A percentile compares a stretch with the other conserved stretches of the same genome.
These are phyloP conservation scores for Kradibia gibbosae DNA, from an alignment of 1,140 invertebrate genomes.

Conservation along the genomic window DNA sequence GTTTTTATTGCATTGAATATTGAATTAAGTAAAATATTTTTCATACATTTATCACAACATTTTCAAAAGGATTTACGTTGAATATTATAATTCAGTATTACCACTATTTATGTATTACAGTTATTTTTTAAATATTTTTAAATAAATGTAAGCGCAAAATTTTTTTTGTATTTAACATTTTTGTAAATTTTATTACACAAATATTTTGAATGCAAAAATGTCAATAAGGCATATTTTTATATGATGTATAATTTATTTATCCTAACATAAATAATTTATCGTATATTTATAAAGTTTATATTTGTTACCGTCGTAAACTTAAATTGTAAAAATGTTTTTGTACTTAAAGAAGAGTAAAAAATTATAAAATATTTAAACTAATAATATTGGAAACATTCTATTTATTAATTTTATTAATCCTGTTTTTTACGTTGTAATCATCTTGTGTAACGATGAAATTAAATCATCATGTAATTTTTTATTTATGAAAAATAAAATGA, in stretches of 20 bases:
- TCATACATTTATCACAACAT: background rate
- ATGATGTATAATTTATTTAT: background rate
- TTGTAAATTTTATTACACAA: background rate
- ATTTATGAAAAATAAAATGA: too few species aligned
- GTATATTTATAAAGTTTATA: background rate
- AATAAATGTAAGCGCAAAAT: background rate
- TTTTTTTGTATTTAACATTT: conserved; percentile 4
- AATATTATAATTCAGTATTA: background rate
- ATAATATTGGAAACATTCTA: background rate
- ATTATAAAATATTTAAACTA: background rate
- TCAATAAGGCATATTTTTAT: background rate
- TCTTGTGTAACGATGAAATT: background rate
- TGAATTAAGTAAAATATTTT: background rate
- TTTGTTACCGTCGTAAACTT: background rate
- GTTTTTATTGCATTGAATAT: background rate
- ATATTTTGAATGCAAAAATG: background rate
- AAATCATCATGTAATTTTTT: too few species aligned
- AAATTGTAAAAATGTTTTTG: background rate
- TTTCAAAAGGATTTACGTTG: background rate
- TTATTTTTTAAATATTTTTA: background rate
- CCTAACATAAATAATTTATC: background rate
- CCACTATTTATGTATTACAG: background rate
- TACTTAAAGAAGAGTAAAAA: background rate
- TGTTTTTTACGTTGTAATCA: background rate
- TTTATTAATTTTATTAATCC: background rate